Percentiles rank a stretch among this genome's conserved stretches.
Evolutionary conservation across 30 jellyfish, hydroid and myxozoan genomes (phyloP).

Genomic region (Pelagia noctiluca): DNA sequence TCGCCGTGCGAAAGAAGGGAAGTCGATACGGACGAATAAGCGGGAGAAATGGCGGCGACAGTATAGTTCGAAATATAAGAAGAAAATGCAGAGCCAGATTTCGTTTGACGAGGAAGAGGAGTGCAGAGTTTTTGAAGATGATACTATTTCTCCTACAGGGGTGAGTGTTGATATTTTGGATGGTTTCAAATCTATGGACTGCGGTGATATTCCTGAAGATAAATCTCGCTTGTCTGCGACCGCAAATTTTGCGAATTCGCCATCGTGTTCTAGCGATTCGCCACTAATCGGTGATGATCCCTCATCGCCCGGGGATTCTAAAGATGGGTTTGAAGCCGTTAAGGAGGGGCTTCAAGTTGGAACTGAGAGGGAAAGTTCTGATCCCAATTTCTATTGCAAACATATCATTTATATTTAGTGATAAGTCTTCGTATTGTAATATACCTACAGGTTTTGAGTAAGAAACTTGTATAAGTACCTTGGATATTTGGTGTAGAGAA

Average conservation of each 20-base stretch:
- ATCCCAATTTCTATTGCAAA: no score
- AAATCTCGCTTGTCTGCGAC: no score
- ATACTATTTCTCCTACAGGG: no score
- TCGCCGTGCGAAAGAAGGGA: conserved; percentile 40
- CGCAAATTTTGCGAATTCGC: conserved; percentile 18
- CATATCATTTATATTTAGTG: no score
- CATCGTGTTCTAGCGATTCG: conserved; percentile 56
- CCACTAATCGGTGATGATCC: conserved; percentile 47
- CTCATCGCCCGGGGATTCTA: not conserved
- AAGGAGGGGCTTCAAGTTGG: not conserved
- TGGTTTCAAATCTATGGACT: no score
- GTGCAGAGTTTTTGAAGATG: not conserved
- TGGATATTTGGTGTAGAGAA: no score
- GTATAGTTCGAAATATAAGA: conserved; percentile 45
- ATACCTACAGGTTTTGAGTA: no score
- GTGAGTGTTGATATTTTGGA: no score
- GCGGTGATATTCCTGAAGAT: no score
- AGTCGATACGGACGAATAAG: conserved; percentile 5
- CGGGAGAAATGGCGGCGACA: conserved; percentile 63
- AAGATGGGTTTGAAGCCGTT: not conserved
- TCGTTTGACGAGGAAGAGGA: conserved; percentile 70
- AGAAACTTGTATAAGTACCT: no score
- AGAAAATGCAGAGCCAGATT: conserved; percentile 58
- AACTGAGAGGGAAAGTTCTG: no score
- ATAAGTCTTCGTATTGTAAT: no score